Evolutionary conservation across 2,888 invertebrate species (phyloP).

Genomic region (Ophioninae sp.): DNA sequence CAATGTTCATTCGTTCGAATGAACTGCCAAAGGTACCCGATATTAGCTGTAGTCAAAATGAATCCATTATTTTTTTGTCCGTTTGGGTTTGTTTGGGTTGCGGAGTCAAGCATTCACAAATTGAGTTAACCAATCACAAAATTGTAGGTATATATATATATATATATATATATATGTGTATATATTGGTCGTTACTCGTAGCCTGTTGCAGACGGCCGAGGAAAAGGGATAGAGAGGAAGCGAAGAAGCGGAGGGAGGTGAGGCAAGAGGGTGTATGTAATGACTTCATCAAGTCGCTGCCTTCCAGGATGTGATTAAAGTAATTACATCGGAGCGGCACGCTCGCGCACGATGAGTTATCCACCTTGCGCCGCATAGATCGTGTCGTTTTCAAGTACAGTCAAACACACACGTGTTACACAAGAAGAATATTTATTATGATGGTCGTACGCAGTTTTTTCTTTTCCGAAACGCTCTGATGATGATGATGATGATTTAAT

Average conservation of each 20-base stretch:
- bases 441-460: no score
- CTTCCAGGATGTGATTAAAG: slow-evolving; percentile 72
- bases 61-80: no score
- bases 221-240: slow-evolving; percentile 9
- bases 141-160: neutral
- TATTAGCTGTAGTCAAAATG: neutral
- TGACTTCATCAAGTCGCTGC: slow-evolving; percentile 69
- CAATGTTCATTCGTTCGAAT: no score
- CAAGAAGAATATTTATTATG: no score
- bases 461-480: no score
- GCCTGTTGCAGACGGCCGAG: neutral
- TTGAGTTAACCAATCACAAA: no score
- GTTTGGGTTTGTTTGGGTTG: no score
- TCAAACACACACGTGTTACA: slow-evolving; percentile 6
- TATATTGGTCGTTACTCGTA: slow-evolving; percentile 10
- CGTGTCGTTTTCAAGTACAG: slow-evolving; percentile 31
- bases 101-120: no score
- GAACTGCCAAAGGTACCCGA: neutral
- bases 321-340: slow-evolving; percentile 69
- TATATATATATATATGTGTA: slow-evolving; percentile 18
- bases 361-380: slow-evolving; percentile 53
- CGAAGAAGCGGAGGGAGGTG: neutral
- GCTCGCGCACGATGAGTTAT: slow-evolving; percentile 65
- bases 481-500: no score
- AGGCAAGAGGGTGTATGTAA: slow-evolving; percentile 64